Conservation (phyloP, 2,113 vertebrate genomes). For the Chaetops frenatus region DNA sequence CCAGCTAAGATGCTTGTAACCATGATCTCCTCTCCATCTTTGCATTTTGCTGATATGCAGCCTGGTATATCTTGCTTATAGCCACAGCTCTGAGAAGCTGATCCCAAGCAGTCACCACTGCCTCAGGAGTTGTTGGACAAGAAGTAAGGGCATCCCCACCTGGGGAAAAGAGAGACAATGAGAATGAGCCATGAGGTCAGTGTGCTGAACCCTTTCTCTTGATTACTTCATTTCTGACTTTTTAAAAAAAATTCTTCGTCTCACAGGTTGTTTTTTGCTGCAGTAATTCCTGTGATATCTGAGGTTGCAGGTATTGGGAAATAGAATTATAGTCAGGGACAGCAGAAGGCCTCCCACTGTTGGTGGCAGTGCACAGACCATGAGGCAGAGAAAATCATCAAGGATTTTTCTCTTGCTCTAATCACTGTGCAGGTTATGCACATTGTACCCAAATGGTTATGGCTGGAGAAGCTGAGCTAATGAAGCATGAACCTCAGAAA, state of each 20-base stretch:
- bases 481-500: neutral
- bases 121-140: neutral
- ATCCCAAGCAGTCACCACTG: neutral
- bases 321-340: neutral
- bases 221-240: neutral
- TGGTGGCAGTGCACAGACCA: neutral
- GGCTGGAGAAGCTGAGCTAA: neutral
- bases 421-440: neutral
- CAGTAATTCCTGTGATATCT: neutral
- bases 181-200: neutral
- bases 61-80: neutral
- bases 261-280: neutral
- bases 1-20: neutral
- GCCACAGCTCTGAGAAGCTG: neutral
- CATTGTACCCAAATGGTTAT: neutral
- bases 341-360: neutral
- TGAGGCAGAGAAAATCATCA: neutral
- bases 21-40: neutral
- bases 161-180: fast-evolving
- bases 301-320: neutral
- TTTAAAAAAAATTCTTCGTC: neutral
- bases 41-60: neutral
- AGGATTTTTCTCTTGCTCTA: neutral
- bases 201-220: neutral
- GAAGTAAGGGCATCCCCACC: neutral